Evolutionary conservation across 2,797 vertebrate species (phyloP).

Genomic region (Synaphobranchus kaupii): DNA sequence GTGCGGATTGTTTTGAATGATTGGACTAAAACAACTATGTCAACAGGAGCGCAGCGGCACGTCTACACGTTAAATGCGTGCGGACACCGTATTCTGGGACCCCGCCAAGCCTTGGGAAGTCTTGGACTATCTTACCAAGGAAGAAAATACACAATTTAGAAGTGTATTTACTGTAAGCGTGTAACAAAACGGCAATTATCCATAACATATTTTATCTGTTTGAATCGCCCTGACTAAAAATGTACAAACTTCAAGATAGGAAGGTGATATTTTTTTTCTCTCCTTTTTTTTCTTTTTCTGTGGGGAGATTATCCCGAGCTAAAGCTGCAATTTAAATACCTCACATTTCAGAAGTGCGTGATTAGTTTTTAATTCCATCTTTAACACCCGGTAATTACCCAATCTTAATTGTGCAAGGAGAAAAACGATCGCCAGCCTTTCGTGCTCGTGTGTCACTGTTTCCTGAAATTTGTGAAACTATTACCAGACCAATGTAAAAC

Average conservation of each 20-base stretch:
- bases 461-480: neutral
- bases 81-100: neutral
- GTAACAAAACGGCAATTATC: neutral
- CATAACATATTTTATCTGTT: no score
- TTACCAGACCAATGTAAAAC: neutral
- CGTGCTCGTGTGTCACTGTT: neutral
- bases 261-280: no score
- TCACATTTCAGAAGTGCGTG: no score
- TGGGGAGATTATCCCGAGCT: no score
- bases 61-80: slow-evolving; percentile 24
- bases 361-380: no score
- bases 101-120: neutral
- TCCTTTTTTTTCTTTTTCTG: no score
- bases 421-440: neutral
- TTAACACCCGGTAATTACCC: no score
- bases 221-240: no score
- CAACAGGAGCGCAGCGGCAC: slow-evolving; percentile 19
- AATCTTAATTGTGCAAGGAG: no score
- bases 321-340: no score
- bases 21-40: slow-evolving; percentile 31
- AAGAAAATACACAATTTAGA: neutral
- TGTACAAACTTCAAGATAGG: no score
- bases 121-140: neutral
- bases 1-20: slow-evolving; percentile 31
- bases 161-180: neutral